A percentile compares a stretch with the other conserved stretches of the same genome.
Conservation (phyloP, 2,113 vertebrate species). For the Vulpes lagopus region DNA sequence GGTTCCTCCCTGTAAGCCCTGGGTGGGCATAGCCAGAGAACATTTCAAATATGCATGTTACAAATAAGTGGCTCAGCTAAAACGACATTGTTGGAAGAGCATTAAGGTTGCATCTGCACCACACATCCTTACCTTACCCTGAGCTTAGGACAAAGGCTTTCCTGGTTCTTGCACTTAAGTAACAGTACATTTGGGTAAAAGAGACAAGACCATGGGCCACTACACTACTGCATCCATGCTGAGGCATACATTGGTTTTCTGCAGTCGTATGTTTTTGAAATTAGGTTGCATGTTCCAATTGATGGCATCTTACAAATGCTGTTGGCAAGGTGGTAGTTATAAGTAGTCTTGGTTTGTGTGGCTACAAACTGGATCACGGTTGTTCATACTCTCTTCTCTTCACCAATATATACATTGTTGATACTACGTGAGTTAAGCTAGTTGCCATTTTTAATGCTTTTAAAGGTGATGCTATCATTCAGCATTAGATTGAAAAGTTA, state of each 20-base stretch:
- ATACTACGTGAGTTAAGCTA: not conserved
- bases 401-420: not conserved
- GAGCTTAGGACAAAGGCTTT: not conserved
- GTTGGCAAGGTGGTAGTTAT: not conserved
- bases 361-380: not conserved
- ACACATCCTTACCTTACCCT: not conserved
- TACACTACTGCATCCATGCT: not conserved
- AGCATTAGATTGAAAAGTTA: not conserved
- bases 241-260: not conserved
- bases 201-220: not conserved
- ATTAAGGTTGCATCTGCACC: not conserved
- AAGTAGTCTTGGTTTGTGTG: not conserved
- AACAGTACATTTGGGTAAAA: not conserved
- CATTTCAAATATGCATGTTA: slow-evolving; percentile 23
- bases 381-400: not conserved
- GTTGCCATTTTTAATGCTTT: slow-evolving; percentile 16
- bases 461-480: not conserved
- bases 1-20: not conserved
- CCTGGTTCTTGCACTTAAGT: not conserved
- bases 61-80: not conserved
- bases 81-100: not conserved
- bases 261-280: not conserved
- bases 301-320: not conserved
- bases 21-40: not conserved
- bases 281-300: not conserved